A percentile compares a stretch with the other conserved stretches of the same genome.
These are phyloP conservation scores for Crotalus horridus DNA, from an alignment of 2,113 vertebrate genomes.

Conservation along the genomic window DNA sequence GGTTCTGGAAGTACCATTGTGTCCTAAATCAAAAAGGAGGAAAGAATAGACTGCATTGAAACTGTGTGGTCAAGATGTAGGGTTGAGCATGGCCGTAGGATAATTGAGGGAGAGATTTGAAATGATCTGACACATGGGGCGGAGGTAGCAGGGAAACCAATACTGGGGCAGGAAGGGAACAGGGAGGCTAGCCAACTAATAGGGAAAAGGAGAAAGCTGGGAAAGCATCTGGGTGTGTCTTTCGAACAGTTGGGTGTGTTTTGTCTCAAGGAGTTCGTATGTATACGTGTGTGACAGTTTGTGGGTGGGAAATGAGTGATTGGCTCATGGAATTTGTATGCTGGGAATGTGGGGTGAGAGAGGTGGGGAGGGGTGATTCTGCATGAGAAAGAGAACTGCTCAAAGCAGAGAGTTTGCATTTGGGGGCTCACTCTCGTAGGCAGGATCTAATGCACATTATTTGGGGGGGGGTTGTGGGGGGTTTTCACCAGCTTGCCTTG, in stretches of 20 bases:
- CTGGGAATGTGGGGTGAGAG: background rate
- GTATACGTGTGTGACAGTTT: background rate
- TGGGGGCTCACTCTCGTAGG: background rate
- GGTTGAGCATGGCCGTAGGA: background rate
- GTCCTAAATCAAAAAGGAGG: background rate
- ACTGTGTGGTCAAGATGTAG: background rate
- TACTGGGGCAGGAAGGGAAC: background rate
- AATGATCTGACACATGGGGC: background rate
- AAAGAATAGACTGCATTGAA: background rate
- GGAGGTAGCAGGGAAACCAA: background rate
- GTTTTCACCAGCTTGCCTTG: background rate
- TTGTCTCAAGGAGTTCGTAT: background rate
- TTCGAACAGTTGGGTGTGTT: background rate
- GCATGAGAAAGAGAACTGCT: background rate
- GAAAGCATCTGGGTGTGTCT: background rate
- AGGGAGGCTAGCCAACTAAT: background rate
- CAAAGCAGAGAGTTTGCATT: background rate
- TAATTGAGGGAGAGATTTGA: background rate
- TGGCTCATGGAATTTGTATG: background rate
- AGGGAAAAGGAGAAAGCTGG: background rate
- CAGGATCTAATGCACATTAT: background rate
- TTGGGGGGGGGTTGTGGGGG: background rate
- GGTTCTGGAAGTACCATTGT: background rate
- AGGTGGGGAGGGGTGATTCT: background rate
- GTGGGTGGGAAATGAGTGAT: background rate